phyloP scores from a whole-genome alignment of 37 sponge, comb jelly and placozoan species.

The Lycopodina hypogea region DNA sequence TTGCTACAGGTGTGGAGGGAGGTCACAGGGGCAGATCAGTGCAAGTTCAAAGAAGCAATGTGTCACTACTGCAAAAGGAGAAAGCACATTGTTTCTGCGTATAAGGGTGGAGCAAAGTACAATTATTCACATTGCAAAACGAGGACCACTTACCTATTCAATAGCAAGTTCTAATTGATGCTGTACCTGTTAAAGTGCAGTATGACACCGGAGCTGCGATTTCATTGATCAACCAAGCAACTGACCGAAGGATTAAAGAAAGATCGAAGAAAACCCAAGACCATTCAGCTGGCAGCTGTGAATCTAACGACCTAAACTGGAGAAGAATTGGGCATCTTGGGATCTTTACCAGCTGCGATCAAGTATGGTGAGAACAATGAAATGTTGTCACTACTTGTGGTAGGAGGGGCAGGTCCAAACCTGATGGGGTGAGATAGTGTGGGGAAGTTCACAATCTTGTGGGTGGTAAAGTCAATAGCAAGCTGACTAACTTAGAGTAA shows the following conservation, averaged over 20 bases:
- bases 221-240: too few species aligned
- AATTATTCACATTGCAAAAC: not conserved
- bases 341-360: conserved; percentile 14
- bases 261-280: not conserved
- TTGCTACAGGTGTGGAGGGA: too few species aligned
- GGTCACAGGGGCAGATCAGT: not conserved
- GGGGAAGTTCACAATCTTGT: not conserved
- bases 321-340: conserved; percentile 19
- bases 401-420: conserved; percentile 37
- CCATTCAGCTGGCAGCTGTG: not conserved
- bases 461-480: too few species aligned
- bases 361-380: not conserved
- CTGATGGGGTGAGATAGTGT: too few species aligned
- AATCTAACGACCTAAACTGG: conserved; percentile 34
- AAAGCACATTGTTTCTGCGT: conserved; percentile 23
- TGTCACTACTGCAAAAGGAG: conserved; percentile 21
- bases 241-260: too few species aligned
- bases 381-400: conserved; percentile 6
- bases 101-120: not conserved
- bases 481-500: conserved; percentile 1
- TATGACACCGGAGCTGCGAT: conserved; percentile 47
- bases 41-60: conserved; percentile 13
- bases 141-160: not conserved
- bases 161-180: conserved; percentile 6
- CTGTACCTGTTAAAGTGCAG: conserved; percentile 24